These are phyloP conservation scores for Agonopterix arenella DNA, from an alignment of 2,888 invertebrate species.

Conservation along the genomic window DNA sequence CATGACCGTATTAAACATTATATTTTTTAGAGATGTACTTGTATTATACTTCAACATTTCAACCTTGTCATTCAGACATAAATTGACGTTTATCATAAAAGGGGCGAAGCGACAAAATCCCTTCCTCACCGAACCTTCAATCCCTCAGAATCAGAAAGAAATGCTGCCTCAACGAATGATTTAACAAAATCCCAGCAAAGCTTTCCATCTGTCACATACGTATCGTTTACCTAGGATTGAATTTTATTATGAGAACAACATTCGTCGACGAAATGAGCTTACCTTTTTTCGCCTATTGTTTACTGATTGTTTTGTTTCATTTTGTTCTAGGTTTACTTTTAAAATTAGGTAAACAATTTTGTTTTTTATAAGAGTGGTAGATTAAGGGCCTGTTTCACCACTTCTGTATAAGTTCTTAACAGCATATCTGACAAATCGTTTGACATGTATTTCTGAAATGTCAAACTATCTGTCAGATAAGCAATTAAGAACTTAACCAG, in stretches of 20 bases:
- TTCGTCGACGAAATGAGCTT: constrained; percentile 2
- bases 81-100: no score
- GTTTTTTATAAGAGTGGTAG: constrained; percentile 9
- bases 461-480: no score
- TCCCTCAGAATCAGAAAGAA: no score
- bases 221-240: constrained; percentile 5
- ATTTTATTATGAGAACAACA: constrained; percentile 4
- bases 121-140: no score
- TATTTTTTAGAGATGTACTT: no score
- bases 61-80: no score
- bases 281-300: constrained; percentile 10
- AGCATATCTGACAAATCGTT: background rate
- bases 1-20: no score
- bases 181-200: background rate
- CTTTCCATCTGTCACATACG: constrained; percentile 5
- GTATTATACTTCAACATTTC: no score
- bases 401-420: background rate
- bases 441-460: no score
- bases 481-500: no score
- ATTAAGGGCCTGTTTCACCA: background rate
- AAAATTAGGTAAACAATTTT: constrained; percentile 32
- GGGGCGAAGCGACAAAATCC: no score
- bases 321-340: constrained; percentile 74
- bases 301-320: constrained; percentile 20
- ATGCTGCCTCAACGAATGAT: background rate